phyloP scores from a whole-genome alignment of 2,113 vertebrate genomes.

The Mobula hypostoma region DNA sequence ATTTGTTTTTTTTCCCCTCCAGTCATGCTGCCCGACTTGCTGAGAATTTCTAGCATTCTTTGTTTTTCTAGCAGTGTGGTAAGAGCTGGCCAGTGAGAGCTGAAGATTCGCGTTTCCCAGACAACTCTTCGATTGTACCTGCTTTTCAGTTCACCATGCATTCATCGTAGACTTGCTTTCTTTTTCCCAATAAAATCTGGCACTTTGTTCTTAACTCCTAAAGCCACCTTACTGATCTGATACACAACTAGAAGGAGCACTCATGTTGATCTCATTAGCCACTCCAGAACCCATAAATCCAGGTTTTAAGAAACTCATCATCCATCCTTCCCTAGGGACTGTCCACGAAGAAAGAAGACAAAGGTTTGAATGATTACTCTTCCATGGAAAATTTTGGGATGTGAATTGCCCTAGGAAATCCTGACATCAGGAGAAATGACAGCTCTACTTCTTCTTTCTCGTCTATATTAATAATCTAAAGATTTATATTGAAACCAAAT shows the following conservation, averaged over 20 bases:
- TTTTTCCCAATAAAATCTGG: background rate
- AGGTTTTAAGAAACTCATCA: too few species aligned
- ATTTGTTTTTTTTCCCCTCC: too few species aligned
- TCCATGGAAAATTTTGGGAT: background rate
- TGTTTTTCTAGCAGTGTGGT: too few species aligned
- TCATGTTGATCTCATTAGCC: too few species aligned
- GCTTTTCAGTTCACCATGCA: background rate
- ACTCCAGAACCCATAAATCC: too few species aligned
- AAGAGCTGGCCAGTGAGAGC: too few species aligned
- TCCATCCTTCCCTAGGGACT: too few species aligned
- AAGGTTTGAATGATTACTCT: background rate
- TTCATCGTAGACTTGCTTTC: background rate
- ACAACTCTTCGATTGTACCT: background rate
- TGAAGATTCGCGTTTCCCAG: too few species aligned
- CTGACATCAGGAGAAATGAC: background rate
- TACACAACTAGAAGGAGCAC: background rate
- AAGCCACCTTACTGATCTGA: background rate
- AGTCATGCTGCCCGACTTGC: too few species aligned
- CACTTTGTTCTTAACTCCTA: too few species aligned
- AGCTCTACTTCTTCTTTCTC: background rate
- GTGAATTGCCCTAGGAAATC: background rate
- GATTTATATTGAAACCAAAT: background rate
- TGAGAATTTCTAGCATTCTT: too few species aligned
- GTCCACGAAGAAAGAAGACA: too few species aligned
- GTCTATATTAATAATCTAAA: background rate